Percentiles rank a stretch among this genome's conserved stretches.
These are phyloP conservation scores for Drepana arcuata DNA, from an alignment of 1,140 invertebrate genomes.

Conservation along the genomic window DNA sequence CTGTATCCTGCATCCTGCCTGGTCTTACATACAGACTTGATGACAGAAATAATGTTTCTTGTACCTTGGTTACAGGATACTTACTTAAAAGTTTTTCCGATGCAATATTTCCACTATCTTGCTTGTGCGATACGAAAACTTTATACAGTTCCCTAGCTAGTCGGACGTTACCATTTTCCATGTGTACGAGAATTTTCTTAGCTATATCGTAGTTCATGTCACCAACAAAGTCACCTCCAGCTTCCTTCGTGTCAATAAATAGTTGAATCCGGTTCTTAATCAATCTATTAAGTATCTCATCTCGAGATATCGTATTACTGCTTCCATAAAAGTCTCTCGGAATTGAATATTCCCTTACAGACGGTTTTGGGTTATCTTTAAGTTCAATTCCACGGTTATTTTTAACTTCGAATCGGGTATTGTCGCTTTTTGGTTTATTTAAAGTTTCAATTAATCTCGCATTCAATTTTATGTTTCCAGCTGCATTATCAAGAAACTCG, in stretches of 20 bases:
- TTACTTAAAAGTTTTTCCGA: background rate
- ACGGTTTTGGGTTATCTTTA: background rate
- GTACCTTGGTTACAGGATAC: background rate
- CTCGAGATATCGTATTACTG: slow-evolving; percentile 24
- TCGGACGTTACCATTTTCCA: slow-evolving; percentile 33
- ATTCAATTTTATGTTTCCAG: slow-evolving; percentile 32
- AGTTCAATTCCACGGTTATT: background rate
- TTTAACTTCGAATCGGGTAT: background rate
- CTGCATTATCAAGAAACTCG: slow-evolving; percentile 34
- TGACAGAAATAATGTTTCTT: background rate
- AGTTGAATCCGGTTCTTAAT: slow-evolving; percentile 42
- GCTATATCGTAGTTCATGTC: slow-evolving; percentile 43
- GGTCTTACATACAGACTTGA: too few species aligned
- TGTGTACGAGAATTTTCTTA: slow-evolving; percentile 29
- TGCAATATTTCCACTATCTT: slow-evolving; percentile 4
- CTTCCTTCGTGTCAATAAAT: slow-evolving; percentile 38
- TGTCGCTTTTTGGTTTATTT: slow-evolving; percentile 8
- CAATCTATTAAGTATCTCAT: slow-evolving; percentile 41
- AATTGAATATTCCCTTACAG: too few species aligned
- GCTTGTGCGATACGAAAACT: slow-evolving; percentile 28
- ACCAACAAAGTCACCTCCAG: slow-evolving; percentile 14
- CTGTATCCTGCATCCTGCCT: too few species aligned
- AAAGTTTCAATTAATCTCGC: slow-evolving; percentile 28
- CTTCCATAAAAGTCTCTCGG: too few species aligned
- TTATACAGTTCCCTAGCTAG: slow-evolving; percentile 49